Conservation (phyloP, 2,113 vertebrate species). For the Vulpes lagopus region DNA sequence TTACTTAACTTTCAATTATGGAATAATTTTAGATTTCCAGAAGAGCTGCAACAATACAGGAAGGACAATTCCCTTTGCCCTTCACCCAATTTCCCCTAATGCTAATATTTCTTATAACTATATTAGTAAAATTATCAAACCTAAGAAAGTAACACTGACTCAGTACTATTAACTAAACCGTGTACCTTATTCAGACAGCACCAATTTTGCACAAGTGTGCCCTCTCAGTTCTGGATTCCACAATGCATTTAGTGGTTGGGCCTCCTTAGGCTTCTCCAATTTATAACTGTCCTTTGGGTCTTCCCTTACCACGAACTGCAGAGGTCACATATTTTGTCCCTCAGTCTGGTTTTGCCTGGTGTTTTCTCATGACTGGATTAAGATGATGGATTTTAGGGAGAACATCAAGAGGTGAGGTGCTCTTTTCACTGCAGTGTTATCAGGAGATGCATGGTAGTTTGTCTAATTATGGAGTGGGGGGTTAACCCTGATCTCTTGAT, state of each 20-base stretch:
- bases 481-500: neutral
- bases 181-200: neutral
- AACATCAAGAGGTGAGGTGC: neutral
- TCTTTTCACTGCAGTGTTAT: neutral
- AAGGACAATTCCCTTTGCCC: neutral
- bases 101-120: neutral
- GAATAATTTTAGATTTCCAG: slow-evolving; percentile 23
- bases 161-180: neutral
- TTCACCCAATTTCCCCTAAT: neutral
- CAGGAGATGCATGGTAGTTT: accelerated
- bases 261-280: neutral
- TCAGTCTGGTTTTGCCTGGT: neutral
- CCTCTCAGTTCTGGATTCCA: neutral
- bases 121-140: neutral
- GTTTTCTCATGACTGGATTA: neutral
- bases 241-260: neutral
- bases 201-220: neutral
- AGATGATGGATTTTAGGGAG: neutral
- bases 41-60: neutral
- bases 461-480: neutral
- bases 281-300: neutral
- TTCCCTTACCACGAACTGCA: neutral
- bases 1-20: neutral
- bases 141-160: neutral
- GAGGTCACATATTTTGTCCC: neutral